Conservation (phyloP, 2,113 vertebrate species). For the Hiodon tergisus region DNA sequence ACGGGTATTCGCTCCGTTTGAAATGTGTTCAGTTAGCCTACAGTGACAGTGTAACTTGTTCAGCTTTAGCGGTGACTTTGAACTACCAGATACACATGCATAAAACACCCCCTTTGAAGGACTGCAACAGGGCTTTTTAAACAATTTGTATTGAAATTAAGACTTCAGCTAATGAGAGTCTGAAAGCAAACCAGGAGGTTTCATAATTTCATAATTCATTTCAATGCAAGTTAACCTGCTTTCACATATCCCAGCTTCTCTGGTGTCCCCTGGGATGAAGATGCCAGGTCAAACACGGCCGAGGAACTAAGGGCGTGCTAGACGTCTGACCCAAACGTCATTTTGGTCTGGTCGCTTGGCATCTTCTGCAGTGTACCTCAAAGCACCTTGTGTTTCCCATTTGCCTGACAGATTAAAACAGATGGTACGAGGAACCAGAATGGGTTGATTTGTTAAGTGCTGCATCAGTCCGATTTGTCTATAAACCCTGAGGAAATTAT, state of each 20-base stretch:
- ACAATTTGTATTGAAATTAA: constrained; percentile 57
- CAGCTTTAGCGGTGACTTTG: constrained; percentile 47
- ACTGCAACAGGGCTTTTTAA: constrained; percentile 54
- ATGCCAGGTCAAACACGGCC: background rate
- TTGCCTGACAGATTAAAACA: too few relatives aligned
- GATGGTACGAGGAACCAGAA: too few relatives aligned
- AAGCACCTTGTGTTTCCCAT: too few relatives aligned
- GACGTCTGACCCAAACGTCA: too few relatives aligned
- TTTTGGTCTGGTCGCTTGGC: too few relatives aligned
- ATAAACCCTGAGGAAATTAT: too few relatives aligned
- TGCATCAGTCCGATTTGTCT: too few relatives aligned
- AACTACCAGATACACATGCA: constrained; percentile 48
- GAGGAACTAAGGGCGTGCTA: background rate
- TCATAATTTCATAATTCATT: constrained; percentile 17
- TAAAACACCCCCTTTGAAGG: constrained; percentile 50
- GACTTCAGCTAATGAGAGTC: constrained; percentile 43
- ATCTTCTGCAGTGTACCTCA: too few relatives aligned
- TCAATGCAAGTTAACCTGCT: background rate
- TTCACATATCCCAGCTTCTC: background rate
- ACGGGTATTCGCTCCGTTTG: constrained; percentile 29
- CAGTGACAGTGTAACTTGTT: constrained; percentile 41
- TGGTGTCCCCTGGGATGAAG: background rate
- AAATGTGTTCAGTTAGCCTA: constrained; percentile 38
- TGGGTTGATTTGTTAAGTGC: too few relatives aligned
- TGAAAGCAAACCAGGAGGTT: constrained; percentile 33